A percentile compares a stretch with the other conserved stretches of the same genome.
These are phyloP conservation scores for Botia kubotai DNA, from an alignment of 2,797 vertebrate species.

Conservation along the genomic window DNA sequence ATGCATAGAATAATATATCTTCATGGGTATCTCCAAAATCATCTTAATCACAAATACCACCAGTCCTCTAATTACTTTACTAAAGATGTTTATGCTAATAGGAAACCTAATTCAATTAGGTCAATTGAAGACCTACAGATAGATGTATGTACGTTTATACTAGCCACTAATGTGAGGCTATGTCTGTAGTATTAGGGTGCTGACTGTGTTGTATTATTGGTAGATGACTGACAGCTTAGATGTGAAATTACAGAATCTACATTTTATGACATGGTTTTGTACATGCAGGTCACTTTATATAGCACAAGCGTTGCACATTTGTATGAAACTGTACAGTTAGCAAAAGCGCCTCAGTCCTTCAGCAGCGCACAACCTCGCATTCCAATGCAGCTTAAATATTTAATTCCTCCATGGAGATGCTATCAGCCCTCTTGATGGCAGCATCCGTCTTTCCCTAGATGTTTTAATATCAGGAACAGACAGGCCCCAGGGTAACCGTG, in stretches of 20 bases:
- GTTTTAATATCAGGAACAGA: conserved; percentile 45
- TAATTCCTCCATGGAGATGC: conserved; percentile 49
- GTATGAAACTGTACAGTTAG: conserved; percentile 27
- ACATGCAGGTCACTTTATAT: background rate
- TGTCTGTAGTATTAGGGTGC: background rate
- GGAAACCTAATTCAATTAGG: too few species aligned
- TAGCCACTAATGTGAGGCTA: background rate
- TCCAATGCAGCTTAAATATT: conserved; percentile 50
- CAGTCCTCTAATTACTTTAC: too few species aligned
- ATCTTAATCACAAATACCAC: too few species aligned
- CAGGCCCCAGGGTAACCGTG: conserved; percentile 34
- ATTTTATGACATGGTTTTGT: background rate
- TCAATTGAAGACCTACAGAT: too few species aligned
- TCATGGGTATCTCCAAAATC: too few species aligned
- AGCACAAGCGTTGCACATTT: background rate
- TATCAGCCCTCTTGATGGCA: conserved; percentile 61
- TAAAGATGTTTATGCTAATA: too few species aligned
- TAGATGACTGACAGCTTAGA: background rate
- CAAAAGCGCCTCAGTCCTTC: background rate
- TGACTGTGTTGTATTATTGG: too few species aligned
- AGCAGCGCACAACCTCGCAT: background rate
- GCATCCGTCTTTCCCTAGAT: conserved; percentile 57
- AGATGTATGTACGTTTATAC: too few species aligned
- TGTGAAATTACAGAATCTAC: background rate
- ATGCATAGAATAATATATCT: too few species aligned